Evolutionary conservation across 2,888 invertebrate species (phyloP), one percentile per base, ranked within the genome.

Genomic region (Scaptomyza cyrtandrae): DNA sequence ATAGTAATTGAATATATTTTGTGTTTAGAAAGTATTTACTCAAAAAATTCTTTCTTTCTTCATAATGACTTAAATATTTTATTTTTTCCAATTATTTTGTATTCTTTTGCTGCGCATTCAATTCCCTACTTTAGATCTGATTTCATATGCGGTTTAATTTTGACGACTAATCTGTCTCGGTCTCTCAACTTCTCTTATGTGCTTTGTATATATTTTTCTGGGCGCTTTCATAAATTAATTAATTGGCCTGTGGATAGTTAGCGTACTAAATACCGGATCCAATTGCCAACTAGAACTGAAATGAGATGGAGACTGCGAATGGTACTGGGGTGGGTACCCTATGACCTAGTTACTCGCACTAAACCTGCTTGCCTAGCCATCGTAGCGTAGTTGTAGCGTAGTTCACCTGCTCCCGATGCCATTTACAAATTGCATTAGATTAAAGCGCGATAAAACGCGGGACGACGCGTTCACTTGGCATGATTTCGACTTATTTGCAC

Each of bases 341-440:
- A 75, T 75, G 75, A 58, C 75, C 75, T 75, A 75, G 60, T 56
- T 75, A 55, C 33, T 45, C n/a, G n/a, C 10, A 39, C 7, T 41
- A 46, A 54, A 58, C 63, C 69, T 61, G 63, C n/a, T 45, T 16
- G 29, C 16, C 33, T 37, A 37, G 31, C n/a, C 52, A 11, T 19
- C 24, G 24, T 24, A 24, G 24, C 24, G 24, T 3, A 9, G 3
- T 35, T 27, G 55, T n/a, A n/a, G n/a, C n/a, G n/a, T n/a, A n/a
- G n/a, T 39, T 29, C 35, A 59, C 49, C 66, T 48, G 43, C 27
- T 60, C 54, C 65, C 58, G 72, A 67, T 75, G 75, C 80, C 85
- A 87, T 82, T 87, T 86, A 85, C 85, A 86, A 86, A 86, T 86
- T 86, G 82, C 87, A 86, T 87, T 86, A 86, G 85, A 85, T 85